phyloP scores from a whole-genome alignment of 1,140 invertebrate genomes.

The Uloborus diversus region DNA sequence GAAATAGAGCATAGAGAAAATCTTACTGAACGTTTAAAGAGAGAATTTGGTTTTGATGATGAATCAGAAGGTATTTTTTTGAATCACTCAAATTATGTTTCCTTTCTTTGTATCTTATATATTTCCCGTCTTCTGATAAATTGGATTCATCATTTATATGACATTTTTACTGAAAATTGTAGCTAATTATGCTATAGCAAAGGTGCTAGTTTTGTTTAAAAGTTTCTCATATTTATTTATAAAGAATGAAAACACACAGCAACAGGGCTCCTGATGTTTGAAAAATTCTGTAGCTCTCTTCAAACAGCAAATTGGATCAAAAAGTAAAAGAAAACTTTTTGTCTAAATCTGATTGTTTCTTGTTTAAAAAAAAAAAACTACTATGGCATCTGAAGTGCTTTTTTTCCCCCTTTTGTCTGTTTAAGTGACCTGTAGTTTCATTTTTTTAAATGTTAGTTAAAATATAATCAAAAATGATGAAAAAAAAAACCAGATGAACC shows the following conservation, averaged over 20 bases:
- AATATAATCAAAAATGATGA: too few relatives aligned
- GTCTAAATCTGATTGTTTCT: too few relatives aligned
- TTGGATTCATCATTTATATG: neutral
- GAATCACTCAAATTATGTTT: neutral
- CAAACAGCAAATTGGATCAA: too few relatives aligned
- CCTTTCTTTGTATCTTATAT: neutral
- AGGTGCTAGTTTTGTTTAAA: neutral
- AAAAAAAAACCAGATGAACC: too few relatives aligned
- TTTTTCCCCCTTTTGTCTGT: too few relatives aligned
- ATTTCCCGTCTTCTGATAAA: neutral
- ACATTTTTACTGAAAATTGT: neutral
- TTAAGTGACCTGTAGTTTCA: too few relatives aligned
- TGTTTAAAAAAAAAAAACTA: too few relatives aligned
- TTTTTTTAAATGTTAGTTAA: too few relatives aligned
- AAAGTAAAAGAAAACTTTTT: too few relatives aligned
- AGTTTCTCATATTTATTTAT: neutral
- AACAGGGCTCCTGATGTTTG: neutral
- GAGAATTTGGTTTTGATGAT: slow-evolving; percentile 48
- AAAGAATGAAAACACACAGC: neutral
- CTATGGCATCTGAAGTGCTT: too few relatives aligned
- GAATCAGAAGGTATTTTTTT: slow-evolving; percentile 15
- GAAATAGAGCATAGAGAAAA: slow-evolving; percentile 26
- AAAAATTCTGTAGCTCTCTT: too few relatives aligned
- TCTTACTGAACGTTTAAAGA: slow-evolving; percentile 31
- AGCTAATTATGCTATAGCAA: neutral